These are phyloP conservation scores for Caenorhabditis uteleia DNA, from an alignment of 2,888 invertebrate species.

Conservation along the genomic window DNA sequence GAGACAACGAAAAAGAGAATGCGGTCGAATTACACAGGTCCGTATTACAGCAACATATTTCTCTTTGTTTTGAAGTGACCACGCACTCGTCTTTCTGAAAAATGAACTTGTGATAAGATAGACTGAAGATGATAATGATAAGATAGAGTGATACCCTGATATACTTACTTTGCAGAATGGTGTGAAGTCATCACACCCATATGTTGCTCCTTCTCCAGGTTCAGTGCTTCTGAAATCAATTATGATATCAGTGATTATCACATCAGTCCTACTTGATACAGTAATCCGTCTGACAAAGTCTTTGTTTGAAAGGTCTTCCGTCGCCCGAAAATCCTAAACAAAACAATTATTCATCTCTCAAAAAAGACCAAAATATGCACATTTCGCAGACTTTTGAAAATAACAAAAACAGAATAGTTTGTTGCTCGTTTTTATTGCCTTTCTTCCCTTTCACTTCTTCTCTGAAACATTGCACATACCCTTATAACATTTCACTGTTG, in stretches of 20 bases:
- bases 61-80: slow-evolving; percentile 26
- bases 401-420: too few species aligned
- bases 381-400: too few species aligned
- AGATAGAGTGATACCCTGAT: neutral
- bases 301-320: slow-evolving; percentile 32
- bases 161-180: slow-evolving; percentile 29
- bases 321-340: slow-evolving; percentile 35
- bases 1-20: slow-evolving; percentile 2
- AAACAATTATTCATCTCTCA: slow-evolving; percentile 3
- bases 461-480: slow-evolving; percentile 11
- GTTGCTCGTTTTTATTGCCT: too few species aligned
- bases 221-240: slow-evolving; percentile 31
- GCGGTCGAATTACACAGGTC: slow-evolving; percentile 25
- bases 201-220: slow-evolving; percentile 27
- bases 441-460: too few species aligned
- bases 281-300: slow-evolving; percentile 38
- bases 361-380: too few species aligned
- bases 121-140: neutral
- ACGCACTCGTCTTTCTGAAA: slow-evolving; percentile 38
- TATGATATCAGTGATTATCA: neutral
- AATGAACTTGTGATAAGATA: neutral
- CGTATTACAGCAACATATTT: slow-evolving; percentile 35
- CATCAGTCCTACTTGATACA: slow-evolving; percentile 23
- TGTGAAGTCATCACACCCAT: slow-evolving; percentile 41
- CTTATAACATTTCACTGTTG: slow-evolving; percentile 34